Percentiles rank a stretch among this genome's conserved stretches.
Evolutionary conservation across 2,797 vertebrate genomes (phyloP).

Genomic region (Eospalax fontanierii): DNA sequence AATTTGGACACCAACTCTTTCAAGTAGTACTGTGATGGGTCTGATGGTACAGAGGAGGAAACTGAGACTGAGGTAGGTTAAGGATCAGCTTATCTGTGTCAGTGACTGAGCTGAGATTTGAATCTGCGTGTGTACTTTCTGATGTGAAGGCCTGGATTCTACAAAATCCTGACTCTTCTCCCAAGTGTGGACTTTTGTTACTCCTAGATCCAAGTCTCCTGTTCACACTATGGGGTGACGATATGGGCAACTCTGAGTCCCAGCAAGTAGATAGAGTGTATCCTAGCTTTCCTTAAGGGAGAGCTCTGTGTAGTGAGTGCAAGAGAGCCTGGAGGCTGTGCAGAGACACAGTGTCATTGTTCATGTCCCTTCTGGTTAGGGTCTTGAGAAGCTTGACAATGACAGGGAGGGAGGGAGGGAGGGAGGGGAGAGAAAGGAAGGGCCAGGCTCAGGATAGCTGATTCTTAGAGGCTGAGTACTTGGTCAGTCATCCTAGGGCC

Average conservation of each 20-base stretch:
- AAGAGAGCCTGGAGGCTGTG: neutral
- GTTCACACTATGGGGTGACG: neutral
- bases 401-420: neutral
- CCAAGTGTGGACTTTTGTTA: neutral
- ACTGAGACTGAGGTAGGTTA: neutral
- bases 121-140: neutral
- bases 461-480: neutral
- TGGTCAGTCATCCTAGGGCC: neutral
- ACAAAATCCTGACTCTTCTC: neutral
- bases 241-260: neutral
- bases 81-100: too few species aligned
- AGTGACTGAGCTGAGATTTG: neutral
- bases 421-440: neutral
- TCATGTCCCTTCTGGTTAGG: neutral
- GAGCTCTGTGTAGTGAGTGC: neutral
- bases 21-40: neutral
- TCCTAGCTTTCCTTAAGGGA: neutral
- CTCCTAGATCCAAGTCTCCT: neutral
- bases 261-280: neutral
- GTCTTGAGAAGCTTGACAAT: neutral
- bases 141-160: neutral
- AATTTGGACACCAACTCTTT: neutral
- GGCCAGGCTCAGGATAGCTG: neutral
- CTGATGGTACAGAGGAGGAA: neutral
- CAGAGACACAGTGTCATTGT: neutral